A percentile compares a stretch with the other conserved stretches of the same genome.
Evolutionary conservation across 1,140 invertebrate species (phyloP).

Genomic region (Streblospio benedicti): DNA sequence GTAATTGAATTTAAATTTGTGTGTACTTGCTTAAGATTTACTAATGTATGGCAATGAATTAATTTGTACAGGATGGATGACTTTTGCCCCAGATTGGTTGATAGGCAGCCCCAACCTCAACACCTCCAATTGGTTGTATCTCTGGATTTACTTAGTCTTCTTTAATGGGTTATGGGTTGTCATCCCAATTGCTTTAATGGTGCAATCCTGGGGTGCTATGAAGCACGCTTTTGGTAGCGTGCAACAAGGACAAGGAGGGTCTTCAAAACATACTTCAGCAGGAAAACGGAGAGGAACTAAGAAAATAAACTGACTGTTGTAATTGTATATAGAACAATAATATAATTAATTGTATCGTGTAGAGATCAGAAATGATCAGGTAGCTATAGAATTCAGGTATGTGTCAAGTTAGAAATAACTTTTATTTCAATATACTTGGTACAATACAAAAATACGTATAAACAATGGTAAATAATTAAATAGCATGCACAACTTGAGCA

Average conservation of each 20-base stretch:
- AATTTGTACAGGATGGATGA: slow-evolving; percentile 38
- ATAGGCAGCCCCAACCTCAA: slow-evolving; percentile 34
- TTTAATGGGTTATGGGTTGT: slow-evolving; percentile 43
- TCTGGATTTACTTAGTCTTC: slow-evolving; percentile 43
- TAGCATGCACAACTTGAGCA: no score
- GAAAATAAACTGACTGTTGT: no score
- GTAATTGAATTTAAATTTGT: neutral
- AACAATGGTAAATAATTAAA: no score
- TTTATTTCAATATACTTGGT: no score
- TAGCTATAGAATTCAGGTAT: no score
- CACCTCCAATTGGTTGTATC: slow-evolving; percentile 33
- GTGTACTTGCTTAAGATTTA: neutral
- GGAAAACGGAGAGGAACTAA: no score
- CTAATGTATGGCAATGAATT: neutral
- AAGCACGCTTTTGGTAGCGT: no score
- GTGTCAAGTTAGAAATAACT: no score
- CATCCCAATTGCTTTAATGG: slow-evolving; percentile 32
- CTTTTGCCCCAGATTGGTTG: slow-evolving; percentile 44
- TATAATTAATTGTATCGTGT: no score
- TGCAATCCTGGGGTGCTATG: slow-evolving; percentile 30
- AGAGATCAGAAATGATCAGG: no score
- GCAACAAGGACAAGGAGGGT: neutral
- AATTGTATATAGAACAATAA: no score
- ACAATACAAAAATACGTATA: no score
- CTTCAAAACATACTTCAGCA: neutral